Percentiles rank a stretch among this genome's conserved stretches.
These are phyloP conservation scores for Drosophila guanche DNA, from an alignment of 1,140 invertebrate genomes.

Conservation along the genomic window DNA sequence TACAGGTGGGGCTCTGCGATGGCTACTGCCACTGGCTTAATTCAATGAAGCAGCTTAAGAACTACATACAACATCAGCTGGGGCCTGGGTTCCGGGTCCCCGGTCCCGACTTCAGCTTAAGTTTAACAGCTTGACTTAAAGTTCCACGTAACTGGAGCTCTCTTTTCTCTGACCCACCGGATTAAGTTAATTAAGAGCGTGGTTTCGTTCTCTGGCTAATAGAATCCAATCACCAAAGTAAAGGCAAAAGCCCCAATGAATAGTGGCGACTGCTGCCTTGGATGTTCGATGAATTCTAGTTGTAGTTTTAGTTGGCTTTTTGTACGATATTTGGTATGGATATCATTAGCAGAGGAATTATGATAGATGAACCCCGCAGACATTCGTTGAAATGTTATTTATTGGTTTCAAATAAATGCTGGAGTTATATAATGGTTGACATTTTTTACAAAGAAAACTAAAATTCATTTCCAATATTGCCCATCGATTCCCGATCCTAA, in stretches of 20 bases:
- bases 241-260: not conserved
- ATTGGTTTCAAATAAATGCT: no score
- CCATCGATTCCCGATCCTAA: no score
- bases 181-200: slow-evolving; percentile 51
- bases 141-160: slow-evolving; percentile 36
- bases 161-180: slow-evolving; percentile 18
- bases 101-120: slow-evolving; percentile 19
- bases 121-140: slow-evolving; percentile 42
- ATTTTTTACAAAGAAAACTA: no score
- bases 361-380: no score
- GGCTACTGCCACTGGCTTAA: slow-evolving; percentile 46
- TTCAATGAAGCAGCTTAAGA: slow-evolving; percentile 67
- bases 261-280: no score
- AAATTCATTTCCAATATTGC: no score
- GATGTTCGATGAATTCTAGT: no score
- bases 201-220: slow-evolving; percentile 13
- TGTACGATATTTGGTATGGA: no score
- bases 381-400: no score
- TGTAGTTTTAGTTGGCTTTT: no score
- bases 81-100: not conserved
- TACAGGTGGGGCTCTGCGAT: slow-evolving; percentile 43
- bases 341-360: no score
- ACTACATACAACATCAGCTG: slow-evolving; percentile 47
- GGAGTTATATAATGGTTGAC: no score
- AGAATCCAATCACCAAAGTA: slow-evolving; percentile 31